Conservation (phyloP, 53 echinoderm and acorn worm species). For the Crossaster papposus region DNA sequence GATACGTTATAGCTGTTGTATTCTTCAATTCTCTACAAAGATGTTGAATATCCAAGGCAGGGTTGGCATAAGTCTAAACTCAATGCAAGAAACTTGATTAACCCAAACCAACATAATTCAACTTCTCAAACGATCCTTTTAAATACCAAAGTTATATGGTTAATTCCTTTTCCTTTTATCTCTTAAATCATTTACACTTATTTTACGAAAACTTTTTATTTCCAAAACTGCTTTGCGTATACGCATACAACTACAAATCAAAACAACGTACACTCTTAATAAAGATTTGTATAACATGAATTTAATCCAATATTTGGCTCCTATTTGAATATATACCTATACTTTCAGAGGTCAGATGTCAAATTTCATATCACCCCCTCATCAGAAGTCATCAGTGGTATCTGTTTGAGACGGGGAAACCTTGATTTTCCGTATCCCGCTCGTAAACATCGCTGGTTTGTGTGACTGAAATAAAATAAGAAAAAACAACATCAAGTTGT, state of each 20-base stretch:
- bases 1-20: no score
- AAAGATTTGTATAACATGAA: not conserved
- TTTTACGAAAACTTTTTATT: not conserved
- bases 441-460: slow-evolving; percentile 54
- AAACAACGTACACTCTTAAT: not conserved
- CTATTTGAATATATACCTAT: not conserved
- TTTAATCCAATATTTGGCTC: not conserved
- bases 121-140: no score
- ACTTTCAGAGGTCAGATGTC: not conserved
- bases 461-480: not conserved
- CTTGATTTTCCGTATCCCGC: slow-evolving; percentile 54
- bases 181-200: not conserved
- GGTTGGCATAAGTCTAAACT: no score
- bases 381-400: slow-evolving; percentile 36
- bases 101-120: no score
- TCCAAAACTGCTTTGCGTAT: not conserved
- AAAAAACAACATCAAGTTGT: not conserved
- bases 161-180: not conserved
- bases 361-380: slow-evolving; percentile 30
- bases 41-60: no score
- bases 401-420: slow-evolving; percentile 46
- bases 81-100: not conserved
- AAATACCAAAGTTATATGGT: no score
- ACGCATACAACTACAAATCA: not conserved
- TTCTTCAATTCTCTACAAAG: no score